Evolutionary conservation across 2,797 vertebrate species (phyloP), one percentile per base, ranked within the genome.

Genomic region (Orientallactaga sibirica): DNA sequence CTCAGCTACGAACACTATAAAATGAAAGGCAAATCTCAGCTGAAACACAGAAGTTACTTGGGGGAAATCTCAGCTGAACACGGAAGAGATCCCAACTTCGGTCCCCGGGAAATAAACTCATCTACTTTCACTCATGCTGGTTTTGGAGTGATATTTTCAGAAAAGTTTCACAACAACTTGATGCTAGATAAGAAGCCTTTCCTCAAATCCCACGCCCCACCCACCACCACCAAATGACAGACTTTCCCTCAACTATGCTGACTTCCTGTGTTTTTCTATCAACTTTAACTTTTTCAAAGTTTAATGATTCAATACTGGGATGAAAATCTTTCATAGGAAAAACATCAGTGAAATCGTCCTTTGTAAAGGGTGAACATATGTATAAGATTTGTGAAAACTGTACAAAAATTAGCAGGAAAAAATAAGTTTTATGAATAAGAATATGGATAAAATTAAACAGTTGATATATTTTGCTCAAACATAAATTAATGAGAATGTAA

Each of bases 181-280:
- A 92, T 97, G 95, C 95, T 97, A 92, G 93, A 97, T 98, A 98
- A 97, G 97, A 97, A 97, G 41, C 94, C 91, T 96, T 98, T 97
- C 95, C 78, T 90, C 82, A 80, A 95, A 97, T 97, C 33, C 33
- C 33, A 37, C 33, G 33, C 33, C 33, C 33, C 33, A 37, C 33
- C 33, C 33, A 97, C 96, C 96, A 96, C 71, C 43, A 48, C 48
- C 97, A 89, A 95, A 95, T 43, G 96, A 37, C 84, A 90, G 15
- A 86, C 79, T 94, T 97, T 88, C 95, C 96, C 93, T 79, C 94
- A 84, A 89, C 97, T 97, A 97, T 98, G 97, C 98, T 98, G 98
- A 98, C 97, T 96, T 95, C 52, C 85, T 87, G 91, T 48, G 62
- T 98, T 98, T 98, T 98, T 97, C 73, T 97, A 94, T 95, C 97